Evolutionary conservation across 2,888 invertebrate genomes (phyloP).

Genomic region (Thumatha senex): DNA sequence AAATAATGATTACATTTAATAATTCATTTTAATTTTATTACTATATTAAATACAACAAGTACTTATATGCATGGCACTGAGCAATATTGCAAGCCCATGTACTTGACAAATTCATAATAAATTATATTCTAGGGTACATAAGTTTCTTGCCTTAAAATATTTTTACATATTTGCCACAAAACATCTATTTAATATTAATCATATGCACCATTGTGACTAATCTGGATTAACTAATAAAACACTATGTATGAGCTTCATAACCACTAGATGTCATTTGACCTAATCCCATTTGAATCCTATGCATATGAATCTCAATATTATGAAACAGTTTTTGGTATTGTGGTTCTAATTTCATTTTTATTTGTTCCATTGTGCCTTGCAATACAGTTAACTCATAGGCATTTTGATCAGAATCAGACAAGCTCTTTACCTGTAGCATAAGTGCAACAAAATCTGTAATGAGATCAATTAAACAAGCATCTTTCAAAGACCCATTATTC

Average conservation of each 20-base stretch:
- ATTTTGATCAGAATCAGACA: constrained; percentile 91
- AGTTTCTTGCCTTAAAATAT: constrained; percentile 23
- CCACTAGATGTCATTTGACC: constrained; percentile 65
- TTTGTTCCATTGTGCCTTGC: constrained; percentile 95
- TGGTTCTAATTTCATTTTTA: constrained; percentile 90
- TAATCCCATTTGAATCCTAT: constrained; percentile 92
- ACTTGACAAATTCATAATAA: constrained; percentile 27
- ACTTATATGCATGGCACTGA: constrained; percentile 30
- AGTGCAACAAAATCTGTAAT: constrained; percentile 95
- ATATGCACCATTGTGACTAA: constrained; percentile 21
- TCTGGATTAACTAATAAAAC: constrained; percentile 7
- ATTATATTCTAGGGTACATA: constrained; percentile 21
- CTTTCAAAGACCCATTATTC: constrained; percentile 85
- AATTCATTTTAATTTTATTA: constrained; percentile 23
- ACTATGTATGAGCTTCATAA: constrained; percentile 53
- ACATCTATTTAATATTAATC: constrained; percentile 7
- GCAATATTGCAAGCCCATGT: constrained; percentile 21
- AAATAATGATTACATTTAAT: constrained; percentile 8
- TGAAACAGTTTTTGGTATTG: constrained; percentile 91
- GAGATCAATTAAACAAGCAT: constrained; percentile 87
- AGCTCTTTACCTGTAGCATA: constrained; percentile 93
- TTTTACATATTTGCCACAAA: constrained; percentile 17
- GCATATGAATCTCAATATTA: constrained; percentile 95
- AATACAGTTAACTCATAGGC: constrained; percentile 95
- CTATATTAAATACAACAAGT: constrained; percentile 20